These are phyloP conservation scores for Condylura cristata DNA, from an alignment of 2,113 vertebrate genomes.

Conservation along the genomic window DNA sequence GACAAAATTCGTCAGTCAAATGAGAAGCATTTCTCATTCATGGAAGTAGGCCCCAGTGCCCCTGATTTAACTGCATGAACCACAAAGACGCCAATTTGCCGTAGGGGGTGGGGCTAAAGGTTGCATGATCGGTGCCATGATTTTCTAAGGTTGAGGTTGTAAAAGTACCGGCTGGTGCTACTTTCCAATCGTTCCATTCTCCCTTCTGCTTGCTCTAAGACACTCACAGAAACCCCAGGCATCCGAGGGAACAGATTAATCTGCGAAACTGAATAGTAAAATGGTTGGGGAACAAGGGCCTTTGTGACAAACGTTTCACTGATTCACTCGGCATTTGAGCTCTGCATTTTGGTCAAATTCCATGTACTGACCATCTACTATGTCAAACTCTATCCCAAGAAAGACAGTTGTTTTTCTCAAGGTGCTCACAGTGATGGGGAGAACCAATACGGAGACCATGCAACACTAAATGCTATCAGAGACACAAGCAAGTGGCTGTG, in stretches of 20 bases:
- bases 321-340: not conserved
- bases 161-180: not conserved
- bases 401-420: not conserved
- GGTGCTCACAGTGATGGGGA: not conserved
- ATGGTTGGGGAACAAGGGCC: not conserved
- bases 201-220: not conserved
- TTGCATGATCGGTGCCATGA: not conserved
- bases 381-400: not conserved
- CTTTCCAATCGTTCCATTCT: not conserved
- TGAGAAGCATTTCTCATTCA: not conserved
- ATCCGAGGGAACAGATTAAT: not conserved
- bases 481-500: not conserved
- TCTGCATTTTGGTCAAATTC: not conserved
- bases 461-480: not conserved
- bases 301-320: not conserved
- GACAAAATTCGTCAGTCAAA: not conserved
- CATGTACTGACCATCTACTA: not conserved
- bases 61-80: not conserved
- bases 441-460: not conserved
- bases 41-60: not conserved
- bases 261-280: not conserved
- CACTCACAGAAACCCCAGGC: not conserved
- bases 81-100: not conserved
- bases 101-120: not conserved
- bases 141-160: not conserved